phyloP scores from a whole-genome alignment of 64 coral and sea anemone species.

The Catalaphyllia jardinei region DNA sequence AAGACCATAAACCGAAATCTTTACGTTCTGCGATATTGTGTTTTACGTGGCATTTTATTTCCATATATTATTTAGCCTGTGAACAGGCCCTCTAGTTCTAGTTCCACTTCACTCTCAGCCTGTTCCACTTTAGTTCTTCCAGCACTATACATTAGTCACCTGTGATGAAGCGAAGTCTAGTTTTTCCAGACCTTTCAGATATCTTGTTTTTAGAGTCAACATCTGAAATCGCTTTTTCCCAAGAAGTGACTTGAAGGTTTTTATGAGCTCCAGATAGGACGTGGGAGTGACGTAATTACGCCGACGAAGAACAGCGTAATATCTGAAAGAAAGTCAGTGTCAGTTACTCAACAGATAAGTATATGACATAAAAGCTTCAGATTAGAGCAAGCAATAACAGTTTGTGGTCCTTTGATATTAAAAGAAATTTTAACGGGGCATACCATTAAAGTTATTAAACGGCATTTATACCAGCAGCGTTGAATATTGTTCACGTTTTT shows the following conservation, averaged over 20 bases:
- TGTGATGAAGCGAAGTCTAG: constrained; percentile 93
- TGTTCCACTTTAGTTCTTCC: too few species aligned
- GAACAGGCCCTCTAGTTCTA: too few species aligned
- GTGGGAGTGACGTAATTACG: constrained; percentile 98
- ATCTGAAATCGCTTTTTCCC: constrained; percentile 85
- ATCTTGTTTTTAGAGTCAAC: constrained; percentile 87
- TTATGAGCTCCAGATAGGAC: constrained; percentile 96
- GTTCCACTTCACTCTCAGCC: too few species aligned
- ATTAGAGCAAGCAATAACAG: too few species aligned
- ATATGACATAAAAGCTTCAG: too few species aligned
- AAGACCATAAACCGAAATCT: too few species aligned
- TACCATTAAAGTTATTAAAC: neutral
- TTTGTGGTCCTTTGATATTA: neutral
- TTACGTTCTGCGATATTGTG: neutral
- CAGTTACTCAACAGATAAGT: too few species aligned
- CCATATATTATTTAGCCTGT: too few species aligned
- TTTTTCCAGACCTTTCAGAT: constrained; percentile 95
- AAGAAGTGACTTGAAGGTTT: constrained; percentile 93
- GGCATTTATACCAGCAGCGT: too few species aligned
- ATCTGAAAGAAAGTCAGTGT: constrained; percentile 39
- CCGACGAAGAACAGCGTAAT: constrained; percentile 78
- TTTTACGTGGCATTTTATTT: neutral
- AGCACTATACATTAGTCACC: neutral
- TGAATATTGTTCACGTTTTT: too few species aligned
- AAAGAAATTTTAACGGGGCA: too few species aligned